Evolutionary conservation across 2,888 invertebrate genomes (phyloP).

Genomic region (Hypena proboscidalis): DNA sequence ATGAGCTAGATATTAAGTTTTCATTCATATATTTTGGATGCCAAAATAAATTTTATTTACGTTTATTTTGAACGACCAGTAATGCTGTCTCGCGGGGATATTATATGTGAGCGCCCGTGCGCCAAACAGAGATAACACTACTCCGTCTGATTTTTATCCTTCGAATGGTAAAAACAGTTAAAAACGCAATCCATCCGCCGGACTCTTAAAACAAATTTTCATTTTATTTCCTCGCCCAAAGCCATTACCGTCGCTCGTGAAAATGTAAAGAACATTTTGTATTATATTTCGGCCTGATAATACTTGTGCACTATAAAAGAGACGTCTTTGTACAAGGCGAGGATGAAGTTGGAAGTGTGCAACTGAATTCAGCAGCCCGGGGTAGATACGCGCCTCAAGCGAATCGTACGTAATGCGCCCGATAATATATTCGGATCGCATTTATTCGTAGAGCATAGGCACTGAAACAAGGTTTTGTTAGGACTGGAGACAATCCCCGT

Average conservation of each 20-base stretch:
- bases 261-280: conserved; percentile 43
- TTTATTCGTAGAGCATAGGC: conserved; percentile 75
- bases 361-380: conserved; percentile 67
- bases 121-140: too few species aligned
- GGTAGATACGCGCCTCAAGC: conserved; percentile 74
- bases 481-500: conserved; percentile 64
- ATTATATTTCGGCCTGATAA: conserved; percentile 47
- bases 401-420: conserved; percentile 77
- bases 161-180: too few species aligned
- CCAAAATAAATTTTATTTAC: too few species aligned
- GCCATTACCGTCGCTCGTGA: conserved; percentile 32
- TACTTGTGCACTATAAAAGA: conserved; percentile 47
- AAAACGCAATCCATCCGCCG: not conserved
- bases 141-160: too few species aligned
- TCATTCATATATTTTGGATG: too few species aligned
- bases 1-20: too few species aligned
- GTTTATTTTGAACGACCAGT: too few species aligned
- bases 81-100: too few species aligned
- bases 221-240: conserved; percentile 30
- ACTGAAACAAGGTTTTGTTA: conserved; percentile 77
- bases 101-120: too few species aligned
- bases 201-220: not conserved
- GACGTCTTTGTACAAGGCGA: conserved; percentile 58
- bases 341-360: conserved; percentile 68
- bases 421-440: conserved; percentile 82